Base-by-base conservation (phyloP, 2,797 vertebrate genomes). In the Gymnoscopelus microlampas region DNA sequence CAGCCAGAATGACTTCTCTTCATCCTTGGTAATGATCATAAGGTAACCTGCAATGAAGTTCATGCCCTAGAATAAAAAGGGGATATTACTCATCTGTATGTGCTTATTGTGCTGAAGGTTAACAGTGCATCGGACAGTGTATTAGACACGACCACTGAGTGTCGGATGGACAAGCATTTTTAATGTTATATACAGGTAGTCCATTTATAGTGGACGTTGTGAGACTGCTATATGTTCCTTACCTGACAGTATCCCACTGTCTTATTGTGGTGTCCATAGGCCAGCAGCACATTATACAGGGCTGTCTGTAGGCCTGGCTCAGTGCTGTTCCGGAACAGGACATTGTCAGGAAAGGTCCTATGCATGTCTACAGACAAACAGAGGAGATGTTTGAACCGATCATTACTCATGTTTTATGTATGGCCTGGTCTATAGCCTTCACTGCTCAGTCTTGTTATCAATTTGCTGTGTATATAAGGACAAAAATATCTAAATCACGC, bases 31-130 rank as follows among this genome's bases (percentile, higher is more conserved):
- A 76, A 98, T 93, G 71, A 99, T 95, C 73, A 99, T 94, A 73
- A 99, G 93, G 80, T 98, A 98, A 13, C 98, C 97, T 5, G 96
- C 96, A 61, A 99, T 94, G 83, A 99, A 98, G 87, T 98, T 98
- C 98, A 98, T 98, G 56, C 97, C 98, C 97, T 99, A 89, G 62
- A 94, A 92, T 0, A 66, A 68, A 83, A 74, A 73, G 51, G 50
- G 77, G 24, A 80, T 0, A n/a, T 26, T 5, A 66, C 62, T 3
- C 15, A 9, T 1, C 11, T 55, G 39, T 32, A 12, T 19, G 26
- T 23, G 11, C 60, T 53, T n/a, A 13, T 13, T 48, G 15, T 61
- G 2, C 26, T 2, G 26, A 29, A 29, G 26, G 26, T 29, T 29
- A 29, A 1, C 1, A 29, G 26, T 29, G 26, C 3, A 7, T 44